Evolutionary conservation across 2,888 invertebrate species (phyloP).

Genomic region (Autographa gamma): DNA sequence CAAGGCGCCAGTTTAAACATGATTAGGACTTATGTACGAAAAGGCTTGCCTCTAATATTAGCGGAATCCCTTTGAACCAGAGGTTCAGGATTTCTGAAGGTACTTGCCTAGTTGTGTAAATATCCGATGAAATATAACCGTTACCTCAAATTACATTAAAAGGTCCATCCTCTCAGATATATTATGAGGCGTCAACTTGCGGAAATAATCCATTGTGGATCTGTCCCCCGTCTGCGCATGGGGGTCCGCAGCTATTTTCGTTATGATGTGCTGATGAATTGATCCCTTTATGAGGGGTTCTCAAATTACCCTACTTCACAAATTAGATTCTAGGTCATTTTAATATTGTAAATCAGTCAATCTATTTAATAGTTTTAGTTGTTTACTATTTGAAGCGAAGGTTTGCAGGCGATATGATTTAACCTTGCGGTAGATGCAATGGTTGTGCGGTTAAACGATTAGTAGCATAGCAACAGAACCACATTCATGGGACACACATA

Average conservation of each 20-base stretch:
- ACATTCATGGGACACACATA: neutral
- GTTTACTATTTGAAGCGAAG: neutral
- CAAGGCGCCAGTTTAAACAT: slow-evolving; percentile 32
- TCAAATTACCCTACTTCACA: slow-evolving; percentile 63
- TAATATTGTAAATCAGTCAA: slow-evolving; percentile 41
- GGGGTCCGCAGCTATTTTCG: slow-evolving; percentile 79
- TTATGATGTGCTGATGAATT: slow-evolving; percentile 78
- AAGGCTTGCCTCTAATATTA: slow-evolving; percentile 28
- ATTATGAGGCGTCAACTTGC: slow-evolving; percentile 78
- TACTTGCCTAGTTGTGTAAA: slow-evolving; percentile 36
- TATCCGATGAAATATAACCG: slow-evolving; percentile 46
- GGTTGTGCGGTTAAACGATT: slow-evolving; percentile 21
- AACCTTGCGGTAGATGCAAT: neutral
- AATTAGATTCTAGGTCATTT: slow-evolving; percentile 48
- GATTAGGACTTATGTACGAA: slow-evolving; percentile 33
- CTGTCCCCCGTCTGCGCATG: slow-evolving; percentile 71
- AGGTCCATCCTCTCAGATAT: slow-evolving; percentile 68
- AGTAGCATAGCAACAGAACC: slow-evolving; percentile 4
- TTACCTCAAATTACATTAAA: slow-evolving; percentile 67
- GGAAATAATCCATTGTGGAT: slow-evolving; percentile 83
- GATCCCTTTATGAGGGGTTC: slow-evolving; percentile 71
- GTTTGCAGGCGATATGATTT: neutral
- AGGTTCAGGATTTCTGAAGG: slow-evolving; percentile 41
- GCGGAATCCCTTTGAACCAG: slow-evolving; percentile 43
- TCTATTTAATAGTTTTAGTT: slow-evolving; percentile 15